Base-by-base conservation (phyloP, 1,140 invertebrate species). In the Trichogramma pretiosum region DNA sequence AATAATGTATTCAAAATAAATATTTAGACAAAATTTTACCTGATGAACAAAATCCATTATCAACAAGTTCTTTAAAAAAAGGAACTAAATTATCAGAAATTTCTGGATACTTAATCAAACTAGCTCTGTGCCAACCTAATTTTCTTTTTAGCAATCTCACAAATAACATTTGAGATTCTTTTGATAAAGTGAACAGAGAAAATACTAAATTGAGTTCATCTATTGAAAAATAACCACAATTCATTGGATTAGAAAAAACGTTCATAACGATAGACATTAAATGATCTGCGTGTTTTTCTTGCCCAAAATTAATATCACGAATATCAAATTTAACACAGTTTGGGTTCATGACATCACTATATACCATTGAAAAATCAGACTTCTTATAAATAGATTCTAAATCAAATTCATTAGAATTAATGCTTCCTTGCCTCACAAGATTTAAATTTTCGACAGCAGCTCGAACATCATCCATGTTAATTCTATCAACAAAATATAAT, bases 181-280 rank as follows among this genome's bases (percentile, higher is more conserved):
- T 24, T 5, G 46, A 48, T 13, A 70, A 37, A 0, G 51, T 59
- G 4, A 68, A 32, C 4, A 64, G 51, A 0, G 48, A 48, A 46
- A 60, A 63, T 40, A 68, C 42, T 2, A 50, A 48, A 33, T 68
- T 55, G 0, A 64, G n/a, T 46, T 70, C 68, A 3, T 52, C 21
- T 24, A 52, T 43, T 22, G 52, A 28, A 18, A 69, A 70, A 50
- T 70, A 70, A 23, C 62, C 59, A 41, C 64, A 68, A 48, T 70
- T 70, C 0, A 63, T 32, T 9, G 59, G 52, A 40, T 64, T 61
- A 2, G 52, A 52, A 14, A 69, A 62, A 11, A 69, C 64, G 9
- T 54, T 55, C 0, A 55, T 16, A 14, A 68, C 43, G 5, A 54
- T 48, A 18, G 26, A 45, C 5, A 62, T 53, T 3, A 69, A 47